A percentile compares a stretch with the other conserved stretches of the same genome.
Conservation (phyloP, 23 tunicate genomes). For the Trididemnum clinides region DNA sequence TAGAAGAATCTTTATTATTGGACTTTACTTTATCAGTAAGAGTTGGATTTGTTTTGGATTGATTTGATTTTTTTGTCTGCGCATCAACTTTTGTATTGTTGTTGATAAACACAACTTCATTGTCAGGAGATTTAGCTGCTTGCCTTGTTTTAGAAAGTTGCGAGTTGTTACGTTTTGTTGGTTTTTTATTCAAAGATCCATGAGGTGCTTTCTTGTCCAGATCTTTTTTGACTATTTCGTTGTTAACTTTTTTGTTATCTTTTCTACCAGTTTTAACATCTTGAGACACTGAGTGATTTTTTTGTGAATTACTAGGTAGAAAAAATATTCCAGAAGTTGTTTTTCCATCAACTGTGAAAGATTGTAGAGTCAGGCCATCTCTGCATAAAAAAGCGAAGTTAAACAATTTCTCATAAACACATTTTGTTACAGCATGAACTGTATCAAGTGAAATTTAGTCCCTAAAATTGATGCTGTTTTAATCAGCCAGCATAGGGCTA, state of each 20-base stretch:
- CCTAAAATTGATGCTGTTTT: no score
- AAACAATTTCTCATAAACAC: no score
- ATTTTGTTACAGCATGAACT: no score
- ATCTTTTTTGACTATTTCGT: not conserved
- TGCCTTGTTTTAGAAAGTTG: not conserved
- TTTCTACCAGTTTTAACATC: not conserved
- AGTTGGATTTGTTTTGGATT: not conserved
- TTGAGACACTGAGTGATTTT: not conserved
- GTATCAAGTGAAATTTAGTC: no score
- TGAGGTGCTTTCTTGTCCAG: not conserved
- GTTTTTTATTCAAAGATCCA: not conserved
- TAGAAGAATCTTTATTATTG: not conserved
- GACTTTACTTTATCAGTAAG: not conserved
- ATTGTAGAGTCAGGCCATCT: constrained; percentile 66
- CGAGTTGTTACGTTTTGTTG: not conserved
- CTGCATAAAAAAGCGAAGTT: constrained; percentile 19
- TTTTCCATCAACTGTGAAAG: constrained; percentile 60
- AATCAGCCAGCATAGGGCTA: no score
- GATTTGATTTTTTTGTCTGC: not conserved
- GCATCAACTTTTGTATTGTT: constrained; percentile 3
- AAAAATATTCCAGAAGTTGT: constrained; percentile 64
- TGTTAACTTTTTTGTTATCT: not conserved
- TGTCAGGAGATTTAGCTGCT: not conserved
- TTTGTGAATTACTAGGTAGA: not conserved
- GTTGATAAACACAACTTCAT: constrained; percentile 20